Evolutionary conservation across 2,888 invertebrate genomes (phyloP).

Genomic region (Papilio demoleus): DNA sequence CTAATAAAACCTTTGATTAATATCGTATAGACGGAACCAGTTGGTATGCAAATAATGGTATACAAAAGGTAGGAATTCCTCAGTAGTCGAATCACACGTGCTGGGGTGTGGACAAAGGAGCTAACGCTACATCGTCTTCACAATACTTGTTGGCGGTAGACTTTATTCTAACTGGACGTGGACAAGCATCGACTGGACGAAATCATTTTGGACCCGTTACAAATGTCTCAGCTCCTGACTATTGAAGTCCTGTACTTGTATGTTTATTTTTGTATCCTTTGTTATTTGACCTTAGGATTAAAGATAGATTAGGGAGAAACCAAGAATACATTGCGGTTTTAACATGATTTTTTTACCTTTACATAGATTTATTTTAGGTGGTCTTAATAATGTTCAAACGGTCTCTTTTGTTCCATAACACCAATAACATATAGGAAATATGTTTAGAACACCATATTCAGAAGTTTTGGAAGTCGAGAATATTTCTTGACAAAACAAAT

Average conservation of each 20-base stretch:
- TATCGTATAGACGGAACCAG: constrained; percentile 82
- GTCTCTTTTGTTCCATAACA: too few species aligned
- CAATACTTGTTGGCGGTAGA: constrained; percentile 64
- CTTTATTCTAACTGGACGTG: constrained; percentile 59
- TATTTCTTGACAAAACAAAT: neutral
- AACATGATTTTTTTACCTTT: neutral
- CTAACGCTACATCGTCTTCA: constrained; percentile 76
- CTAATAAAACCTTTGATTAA: constrained; percentile 84
- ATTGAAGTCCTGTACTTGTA: neutral
- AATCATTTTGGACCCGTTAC: constrained; percentile 48
- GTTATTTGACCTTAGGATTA: neutral
- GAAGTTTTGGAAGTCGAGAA: neutral
- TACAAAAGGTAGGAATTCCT: constrained; percentile 67
- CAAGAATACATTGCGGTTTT: neutral
- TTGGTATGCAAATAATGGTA: constrained; percentile 81
- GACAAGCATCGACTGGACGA: constrained; percentile 49
- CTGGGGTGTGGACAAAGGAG: constrained; percentile 68
- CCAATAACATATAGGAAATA: too few species aligned
- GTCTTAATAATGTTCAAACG: too few species aligned
- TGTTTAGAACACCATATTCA: neutral
- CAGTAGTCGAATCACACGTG: constrained; percentile 79
- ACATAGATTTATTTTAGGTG: too few species aligned
- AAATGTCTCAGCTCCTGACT: constrained; percentile 24
- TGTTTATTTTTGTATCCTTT: neutral
- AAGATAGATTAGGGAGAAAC: too few species aligned